Percentiles rank a stretch among this genome's conserved stretches.
Evolutionary conservation across 2,888 invertebrate species (phyloP).

Genomic region (Aromia moschata): DNA sequence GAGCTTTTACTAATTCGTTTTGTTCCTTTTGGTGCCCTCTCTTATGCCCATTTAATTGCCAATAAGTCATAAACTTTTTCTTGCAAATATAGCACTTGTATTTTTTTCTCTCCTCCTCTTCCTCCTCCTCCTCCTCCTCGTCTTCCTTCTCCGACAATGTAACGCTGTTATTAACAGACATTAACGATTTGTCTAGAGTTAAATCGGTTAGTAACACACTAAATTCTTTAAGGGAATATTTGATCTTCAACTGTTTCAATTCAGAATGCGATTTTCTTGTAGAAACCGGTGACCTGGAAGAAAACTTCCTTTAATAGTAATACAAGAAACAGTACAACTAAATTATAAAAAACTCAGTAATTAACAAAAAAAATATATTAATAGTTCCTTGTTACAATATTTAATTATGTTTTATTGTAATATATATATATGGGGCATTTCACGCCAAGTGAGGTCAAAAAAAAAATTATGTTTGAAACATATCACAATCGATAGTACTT

Average conservation of each 20-base stretch:
- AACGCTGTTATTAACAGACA: constrained; percentile 7
- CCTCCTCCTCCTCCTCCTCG: no score
- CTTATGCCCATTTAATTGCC: constrained; percentile 34
- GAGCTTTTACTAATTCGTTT: no score
- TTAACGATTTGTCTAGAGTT: constrained; percentile 8
- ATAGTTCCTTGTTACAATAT: no score
- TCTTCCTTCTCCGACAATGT: constrained; percentile 14
- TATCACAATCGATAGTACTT: no score
- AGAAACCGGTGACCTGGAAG: constrained; percentile 10
- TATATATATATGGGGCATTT: no score
- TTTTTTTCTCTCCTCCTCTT: constrained; percentile 32
- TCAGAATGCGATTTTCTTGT: neutral
- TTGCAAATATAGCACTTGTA: constrained; percentile 41
- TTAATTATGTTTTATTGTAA: no score
- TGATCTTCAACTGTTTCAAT: constrained; percentile 13
- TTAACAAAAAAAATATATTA: no score
- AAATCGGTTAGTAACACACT: constrained; percentile 22
- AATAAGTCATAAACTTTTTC: constrained; percentile 32
- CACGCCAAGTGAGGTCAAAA: no score
- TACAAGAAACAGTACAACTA: neutral
- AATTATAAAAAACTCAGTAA: neutral
- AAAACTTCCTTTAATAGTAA: constrained; percentile 15
- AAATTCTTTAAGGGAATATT: constrained; percentile 29
- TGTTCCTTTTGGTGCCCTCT: constrained; percentile 30
- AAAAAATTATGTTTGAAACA: no score